Evolutionary conservation across 2,113 vertebrate species (phyloP).

Genomic region (Myiopsitta monachus): DNA sequence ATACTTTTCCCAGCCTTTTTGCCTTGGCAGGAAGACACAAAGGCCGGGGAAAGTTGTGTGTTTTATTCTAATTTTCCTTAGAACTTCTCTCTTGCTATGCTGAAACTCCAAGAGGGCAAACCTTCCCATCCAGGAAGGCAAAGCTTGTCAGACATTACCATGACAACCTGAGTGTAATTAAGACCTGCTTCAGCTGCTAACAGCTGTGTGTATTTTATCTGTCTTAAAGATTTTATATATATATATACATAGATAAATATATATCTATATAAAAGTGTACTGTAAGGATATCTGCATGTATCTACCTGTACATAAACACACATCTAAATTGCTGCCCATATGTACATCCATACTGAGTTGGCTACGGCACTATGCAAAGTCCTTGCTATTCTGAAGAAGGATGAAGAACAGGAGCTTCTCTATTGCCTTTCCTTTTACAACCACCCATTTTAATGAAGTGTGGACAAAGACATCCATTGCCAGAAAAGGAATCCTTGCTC

Average conservation of each 20-base stretch:
- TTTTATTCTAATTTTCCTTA: constrained; percentile 54
- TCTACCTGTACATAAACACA: neutral
- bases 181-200: constrained; percentile 77
- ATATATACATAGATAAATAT: neutral
- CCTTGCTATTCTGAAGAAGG: constrained; percentile 39
- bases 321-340: neutral
- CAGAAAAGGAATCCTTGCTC: neutral
- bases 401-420: neutral
- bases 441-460: neutral
- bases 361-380: constrained; percentile 17
- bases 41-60: constrained; percentile 15
- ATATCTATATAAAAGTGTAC: neutral
- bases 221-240: constrained; percentile 58
- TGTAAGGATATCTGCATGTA: neutral
- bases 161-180: constrained; percentile 82
- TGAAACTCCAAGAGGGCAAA: constrained; percentile 68
- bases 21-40: neutral
- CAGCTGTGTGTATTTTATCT: constrained; percentile 81
- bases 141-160: constrained; percentile 78
- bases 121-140: constrained; percentile 64
- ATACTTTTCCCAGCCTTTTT: neutral
- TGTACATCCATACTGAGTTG: neutral
- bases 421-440: neutral
- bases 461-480: neutral
- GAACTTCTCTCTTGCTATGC: neutral